phyloP scores from a whole-genome alignment of 2,888 invertebrate species.

The Sinohyriopsis cumingii region DNA sequence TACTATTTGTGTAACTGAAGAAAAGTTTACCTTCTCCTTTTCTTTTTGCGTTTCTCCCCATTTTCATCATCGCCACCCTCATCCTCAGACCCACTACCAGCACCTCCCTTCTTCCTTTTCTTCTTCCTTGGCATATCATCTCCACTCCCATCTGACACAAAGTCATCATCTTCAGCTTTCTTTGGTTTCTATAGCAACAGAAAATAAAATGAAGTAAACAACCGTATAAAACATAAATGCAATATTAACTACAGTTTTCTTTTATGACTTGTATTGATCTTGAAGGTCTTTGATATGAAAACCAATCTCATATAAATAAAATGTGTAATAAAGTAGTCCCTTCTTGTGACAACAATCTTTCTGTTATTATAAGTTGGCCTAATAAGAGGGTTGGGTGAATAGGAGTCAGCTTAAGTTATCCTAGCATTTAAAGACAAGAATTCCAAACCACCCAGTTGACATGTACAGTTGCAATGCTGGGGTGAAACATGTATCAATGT shows the following conservation, averaged over 20 bases:
- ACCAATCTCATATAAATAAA: background rate
- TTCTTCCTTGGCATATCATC: constrained; percentile 59
- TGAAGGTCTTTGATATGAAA: constrained; percentile 12
- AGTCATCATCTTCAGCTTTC: constrained; percentile 61
- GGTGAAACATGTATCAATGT: too few relatives aligned
- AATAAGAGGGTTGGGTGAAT: too few relatives aligned
- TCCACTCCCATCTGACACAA: constrained; percentile 61
- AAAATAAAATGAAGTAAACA: background rate
- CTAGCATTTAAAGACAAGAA: too few relatives aligned
- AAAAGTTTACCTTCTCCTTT: constrained; percentile 21
- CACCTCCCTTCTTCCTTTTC: constrained; percentile 54
- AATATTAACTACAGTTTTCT: background rate
- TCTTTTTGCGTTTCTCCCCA: constrained; percentile 42
- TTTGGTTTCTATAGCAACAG: constrained; percentile 40
- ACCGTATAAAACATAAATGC: background rate
- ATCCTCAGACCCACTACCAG: constrained; percentile 74
- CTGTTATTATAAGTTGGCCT: too few relatives aligned
- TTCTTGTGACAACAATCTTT: background rate
- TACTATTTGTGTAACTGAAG: too few relatives aligned
- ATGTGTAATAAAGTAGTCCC: background rate
- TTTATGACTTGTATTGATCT: constrained; percentile 4
- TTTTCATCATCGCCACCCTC: constrained; percentile 56
- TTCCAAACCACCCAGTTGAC: too few relatives aligned
- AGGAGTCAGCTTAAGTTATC: too few relatives aligned
- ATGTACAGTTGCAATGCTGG: too few relatives aligned